These are phyloP conservation scores for Coptodon rendalli DNA, from an alignment of 2,113 vertebrate genomes.

Conservation along the genomic window DNA sequence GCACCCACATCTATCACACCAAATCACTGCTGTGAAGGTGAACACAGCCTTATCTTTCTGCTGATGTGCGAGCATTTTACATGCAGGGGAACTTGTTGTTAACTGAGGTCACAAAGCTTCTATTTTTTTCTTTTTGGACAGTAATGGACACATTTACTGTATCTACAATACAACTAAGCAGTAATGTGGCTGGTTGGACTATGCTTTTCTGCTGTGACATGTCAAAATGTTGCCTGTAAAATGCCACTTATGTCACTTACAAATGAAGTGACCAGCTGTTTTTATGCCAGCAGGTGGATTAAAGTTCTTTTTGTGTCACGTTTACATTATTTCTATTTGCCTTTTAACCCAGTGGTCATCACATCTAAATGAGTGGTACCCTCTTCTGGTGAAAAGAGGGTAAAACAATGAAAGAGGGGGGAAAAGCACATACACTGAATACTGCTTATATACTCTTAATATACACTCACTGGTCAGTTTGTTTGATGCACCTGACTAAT, in stretches of 20 bases:
- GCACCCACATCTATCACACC: background rate
- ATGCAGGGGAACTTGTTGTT: background rate
- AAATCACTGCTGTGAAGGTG: background rate
- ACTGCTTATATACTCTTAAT: background rate
- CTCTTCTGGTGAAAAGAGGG: conserved; percentile 25
- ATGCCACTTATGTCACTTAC: background rate
- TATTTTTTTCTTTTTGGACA: background rate
- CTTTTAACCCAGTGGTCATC: background rate
- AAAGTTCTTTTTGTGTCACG: background rate
- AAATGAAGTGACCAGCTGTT: background rate
- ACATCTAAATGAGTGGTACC: background rate
- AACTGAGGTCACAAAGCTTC: background rate
- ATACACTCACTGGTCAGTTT: background rate
- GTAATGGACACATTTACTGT: background rate
- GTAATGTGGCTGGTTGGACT: background rate
- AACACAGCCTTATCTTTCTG: background rate
- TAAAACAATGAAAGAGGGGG: background rate
- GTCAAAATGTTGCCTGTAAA: background rate
- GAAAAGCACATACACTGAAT: background rate
- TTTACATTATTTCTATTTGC: background rate
- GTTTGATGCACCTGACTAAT: background rate
- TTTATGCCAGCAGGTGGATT: background rate
- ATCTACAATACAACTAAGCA: background rate
- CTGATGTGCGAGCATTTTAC: background rate
- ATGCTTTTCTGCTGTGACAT: background rate